Base-by-base conservation (phyloP, 2,113 vertebrate species). In the Brachyhypopomus gauderio region DNA sequence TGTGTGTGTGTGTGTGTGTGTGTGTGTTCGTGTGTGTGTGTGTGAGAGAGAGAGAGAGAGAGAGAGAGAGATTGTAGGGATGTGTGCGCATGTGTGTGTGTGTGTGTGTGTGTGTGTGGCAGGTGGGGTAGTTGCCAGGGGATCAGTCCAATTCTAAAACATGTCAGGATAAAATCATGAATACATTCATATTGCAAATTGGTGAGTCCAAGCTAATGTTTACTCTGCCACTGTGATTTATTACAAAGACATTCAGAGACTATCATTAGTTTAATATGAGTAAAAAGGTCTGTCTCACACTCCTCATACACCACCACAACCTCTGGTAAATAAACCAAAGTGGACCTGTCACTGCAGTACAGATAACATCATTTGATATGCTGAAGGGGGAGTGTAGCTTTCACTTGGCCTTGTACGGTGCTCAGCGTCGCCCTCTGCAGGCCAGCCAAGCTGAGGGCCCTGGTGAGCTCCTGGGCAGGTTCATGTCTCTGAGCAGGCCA, bases 81-180 rank as follows among this genome's bases (percentile, higher is more conserved):
- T n/a, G n/a, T n/a, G n/a, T n/a, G n/a, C n/a, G n/a, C n/a, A n/a
- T 20, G 34, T 23, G 75, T 17, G 75, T 66, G 75, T 22, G 75
- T 25, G 75, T 52, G 62, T 66, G 62, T 23, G 75, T 34, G 36
- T 67, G 85, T 86, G 62, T 45, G 62, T 73, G n/a, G 75, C 58
- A 52, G 27, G 6, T 27, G 88, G 86, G 91, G 89, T 87, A 84
- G 88, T 64, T 88, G 45, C 45, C 45, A 14, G 45, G 45, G 45
- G 12, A 52, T 52, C 45, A 86, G 79, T 91, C 73, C 14, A 92
- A 93, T 94, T 93, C 95, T 94, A 94, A 95, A 95, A 85, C 92
- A 89, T 86, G 93, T 95, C 95, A 94, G 90, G 92, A 94, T 92
- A 92, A 95, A 95, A 93, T 88, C 90, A 84, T 87, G 25, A 83